A percentile compares a stretch with the other conserved stretches of the same genome.
phyloP scores from a whole-genome alignment of 2,113 vertebrate genomes.

The Mirza zaza region DNA sequence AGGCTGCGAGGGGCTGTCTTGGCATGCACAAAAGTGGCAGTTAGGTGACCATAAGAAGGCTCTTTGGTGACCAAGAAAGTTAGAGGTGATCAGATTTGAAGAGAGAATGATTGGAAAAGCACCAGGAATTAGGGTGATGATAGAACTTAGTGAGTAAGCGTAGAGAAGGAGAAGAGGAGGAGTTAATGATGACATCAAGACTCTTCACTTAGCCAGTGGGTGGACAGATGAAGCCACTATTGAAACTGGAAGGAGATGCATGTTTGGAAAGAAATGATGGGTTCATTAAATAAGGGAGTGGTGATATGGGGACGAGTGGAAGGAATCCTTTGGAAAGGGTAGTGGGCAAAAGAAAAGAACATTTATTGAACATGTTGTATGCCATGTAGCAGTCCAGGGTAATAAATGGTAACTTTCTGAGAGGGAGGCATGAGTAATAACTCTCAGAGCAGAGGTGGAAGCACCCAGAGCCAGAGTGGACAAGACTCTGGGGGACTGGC shows the following conservation, averaged over 20 bases:
- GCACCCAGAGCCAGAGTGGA: background rate
- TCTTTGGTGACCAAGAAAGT: background rate
- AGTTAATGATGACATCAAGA: background rate
- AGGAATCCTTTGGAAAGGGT: background rate
- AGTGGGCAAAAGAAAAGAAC: background rate
- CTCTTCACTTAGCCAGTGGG: background rate
- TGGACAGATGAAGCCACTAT: background rate
- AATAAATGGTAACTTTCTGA: background rate
- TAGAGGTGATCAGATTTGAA: background rate
- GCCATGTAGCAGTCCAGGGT: background rate
- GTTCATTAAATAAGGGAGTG: background rate
- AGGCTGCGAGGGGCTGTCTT: background rate
- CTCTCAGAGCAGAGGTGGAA: background rate
- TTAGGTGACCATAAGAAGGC: background rate
- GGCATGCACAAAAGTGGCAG: background rate
- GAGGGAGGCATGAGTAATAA: background rate
- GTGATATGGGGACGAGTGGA: background rate
- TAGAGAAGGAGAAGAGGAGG: background rate
- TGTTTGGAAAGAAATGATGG: background rate
- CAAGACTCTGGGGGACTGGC: background rate
- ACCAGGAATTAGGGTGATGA: background rate
- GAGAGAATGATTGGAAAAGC: background rate
- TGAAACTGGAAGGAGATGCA: background rate
- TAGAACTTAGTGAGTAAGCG: background rate
- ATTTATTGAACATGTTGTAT: background rate